Evolutionary conservation across 1,140 invertebrate species (phyloP).

Genomic region (Pemphigus obesinymphae): DNA sequence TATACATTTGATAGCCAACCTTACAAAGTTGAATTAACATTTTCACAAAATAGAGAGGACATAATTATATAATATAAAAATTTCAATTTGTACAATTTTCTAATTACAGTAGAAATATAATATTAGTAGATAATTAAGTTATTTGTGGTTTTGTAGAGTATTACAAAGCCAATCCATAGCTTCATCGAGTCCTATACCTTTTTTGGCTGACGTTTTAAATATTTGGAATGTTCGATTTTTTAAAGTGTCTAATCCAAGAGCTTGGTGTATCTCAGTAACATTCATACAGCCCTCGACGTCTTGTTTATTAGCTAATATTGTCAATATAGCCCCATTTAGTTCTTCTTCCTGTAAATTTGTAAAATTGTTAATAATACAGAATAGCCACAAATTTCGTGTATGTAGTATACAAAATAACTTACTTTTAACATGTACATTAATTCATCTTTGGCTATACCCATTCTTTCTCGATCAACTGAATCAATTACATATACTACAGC

Average conservation of each 20-base stretch:
- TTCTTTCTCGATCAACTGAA: conserved; percentile 95
- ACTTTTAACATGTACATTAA: conserved; percentile 93
- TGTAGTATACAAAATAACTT: conserved; percentile 49
- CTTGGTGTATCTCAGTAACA: conserved; percentile 93
- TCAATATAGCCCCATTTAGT: conserved; percentile 86
- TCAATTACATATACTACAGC: conserved; percentile 99
- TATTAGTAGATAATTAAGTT: conserved; percentile 48
- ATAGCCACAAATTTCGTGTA: neutral
- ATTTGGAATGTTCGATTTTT: conserved; percentile 99
- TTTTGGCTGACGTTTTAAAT: conserved; percentile 97
- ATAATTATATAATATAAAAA: neutral
- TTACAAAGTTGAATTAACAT: neutral
- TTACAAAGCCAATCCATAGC: conserved; percentile 98
- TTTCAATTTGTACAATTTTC: conserved; percentile 19
- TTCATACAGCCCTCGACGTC: conserved; percentile 96
- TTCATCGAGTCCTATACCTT: conserved; percentile 97
- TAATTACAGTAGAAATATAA: conserved; percentile 8
- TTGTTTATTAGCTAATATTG: conserved; percentile 99
- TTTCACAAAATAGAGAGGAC: neutral
- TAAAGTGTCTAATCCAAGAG: conserved; percentile 86
- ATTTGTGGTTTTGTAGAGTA: conserved; percentile 82
- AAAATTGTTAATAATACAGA: neutral
- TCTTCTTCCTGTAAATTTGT: conserved; percentile 81
- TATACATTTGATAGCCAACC: neutral
- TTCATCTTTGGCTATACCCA: conserved; percentile 98